Percentiles rank a stretch among this genome's conserved stretches.
Conservation (phyloP, 2,888 invertebrate species). For the Platerodrilus igneus region DNA sequence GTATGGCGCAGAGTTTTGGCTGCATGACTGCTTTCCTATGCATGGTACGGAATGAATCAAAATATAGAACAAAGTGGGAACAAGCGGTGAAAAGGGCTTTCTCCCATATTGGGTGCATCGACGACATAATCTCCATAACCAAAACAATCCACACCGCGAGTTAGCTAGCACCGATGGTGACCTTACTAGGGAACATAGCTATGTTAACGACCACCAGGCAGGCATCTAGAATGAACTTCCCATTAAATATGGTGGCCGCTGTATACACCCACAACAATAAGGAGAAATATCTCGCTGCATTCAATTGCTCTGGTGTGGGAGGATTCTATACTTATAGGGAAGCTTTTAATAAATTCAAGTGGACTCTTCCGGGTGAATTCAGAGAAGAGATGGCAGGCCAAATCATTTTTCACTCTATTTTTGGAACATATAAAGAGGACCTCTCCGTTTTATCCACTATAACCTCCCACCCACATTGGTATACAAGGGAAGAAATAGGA, state of each 20-base stretch:
- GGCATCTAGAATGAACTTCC: conserved; percentile 18
- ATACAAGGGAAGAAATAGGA: conserved; percentile 11
- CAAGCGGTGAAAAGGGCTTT: conserved; percentile 25
- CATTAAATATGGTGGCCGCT: conserved; percentile 1
- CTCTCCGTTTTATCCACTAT: background rate
- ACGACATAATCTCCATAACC: conserved; percentile 20
- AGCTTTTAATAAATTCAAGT: no score
- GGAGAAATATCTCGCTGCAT: conserved; percentile 2
- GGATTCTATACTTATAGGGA: conserved; percentile 8
- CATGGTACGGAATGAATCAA: conserved; percentile 17
- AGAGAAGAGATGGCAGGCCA: background rate
- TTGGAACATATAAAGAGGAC: conserved; percentile 18
- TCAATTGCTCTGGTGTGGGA: conserved; percentile 11
- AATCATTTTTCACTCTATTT: conserved; percentile 13
- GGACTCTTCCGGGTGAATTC: background rate
- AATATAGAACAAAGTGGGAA: conserved; percentile 27
- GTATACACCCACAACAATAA: background rate
- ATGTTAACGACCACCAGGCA: conserved; percentile 16
- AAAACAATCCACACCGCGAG: conserved; percentile 9
- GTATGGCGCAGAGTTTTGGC: conserved; percentile 29
- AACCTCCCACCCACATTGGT: conserved; percentile 5
- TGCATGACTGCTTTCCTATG: conserved; percentile 26
- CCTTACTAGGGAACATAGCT: conserved; percentile 14
- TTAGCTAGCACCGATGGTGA: conserved; percentile 10
- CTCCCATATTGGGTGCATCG: conserved; percentile 24